Percentiles rank a stretch among this genome's conserved stretches.
Conservation (phyloP, 2,888 invertebrate species). For the Spodoptera exigua region DNA sequence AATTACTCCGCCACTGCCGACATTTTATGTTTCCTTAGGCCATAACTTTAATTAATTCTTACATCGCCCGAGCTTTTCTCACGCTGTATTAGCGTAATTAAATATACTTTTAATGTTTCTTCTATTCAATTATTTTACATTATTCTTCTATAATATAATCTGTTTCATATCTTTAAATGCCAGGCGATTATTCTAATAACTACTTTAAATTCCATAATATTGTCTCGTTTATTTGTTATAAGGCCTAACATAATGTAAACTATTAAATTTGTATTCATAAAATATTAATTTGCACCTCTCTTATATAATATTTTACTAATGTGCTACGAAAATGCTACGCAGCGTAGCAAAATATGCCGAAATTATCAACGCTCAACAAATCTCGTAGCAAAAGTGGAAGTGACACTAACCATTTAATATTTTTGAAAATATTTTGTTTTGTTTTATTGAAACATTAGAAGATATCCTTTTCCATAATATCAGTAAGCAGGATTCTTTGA, state of each 20-base stretch:
- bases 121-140: constrained; percentile 52
- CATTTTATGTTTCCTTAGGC: constrained; percentile 85
- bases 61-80: constrained; percentile 80
- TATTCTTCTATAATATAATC: constrained; percentile 38
- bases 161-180: constrained; percentile 33
- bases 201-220: too few relatives aligned
- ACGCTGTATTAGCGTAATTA: constrained; percentile 77
- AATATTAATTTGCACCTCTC: not conserved
- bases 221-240: too few relatives aligned
- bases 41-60: constrained; percentile 86
- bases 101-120: constrained; percentile 61
- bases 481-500: too few relatives aligned
- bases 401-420: not conserved
- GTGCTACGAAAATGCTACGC: constrained; percentile 25
- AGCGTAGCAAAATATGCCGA: constrained; percentile 3
- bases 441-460: too few relatives aligned
- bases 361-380: constrained; percentile 20
- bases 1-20: constrained; percentile 81
- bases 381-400: constrained; percentile 23
- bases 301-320: not conserved
- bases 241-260: too few relatives aligned
- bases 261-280: too few relatives aligned
- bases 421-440: not conserved
- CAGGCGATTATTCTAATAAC: not conserved
- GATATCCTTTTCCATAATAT: too few relatives aligned